These are phyloP conservation scores for Trachythela sp. DNA, from an alignment of 64 coral and sea anemone genomes.

Conservation along the genomic window DNA sequence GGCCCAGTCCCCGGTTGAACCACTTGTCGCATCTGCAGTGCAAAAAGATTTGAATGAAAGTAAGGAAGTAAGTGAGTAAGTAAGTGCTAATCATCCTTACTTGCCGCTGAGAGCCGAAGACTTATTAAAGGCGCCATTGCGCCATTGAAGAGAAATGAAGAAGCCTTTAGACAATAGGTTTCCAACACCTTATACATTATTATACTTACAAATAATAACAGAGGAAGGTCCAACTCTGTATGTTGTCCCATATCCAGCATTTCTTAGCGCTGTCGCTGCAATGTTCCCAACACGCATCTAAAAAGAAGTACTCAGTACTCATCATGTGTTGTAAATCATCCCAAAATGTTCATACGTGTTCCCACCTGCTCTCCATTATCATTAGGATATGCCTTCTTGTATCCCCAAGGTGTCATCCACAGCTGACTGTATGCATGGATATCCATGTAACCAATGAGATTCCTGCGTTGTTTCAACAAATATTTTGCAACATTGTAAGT, in stretches of 20 bases:
- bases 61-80: background rate
- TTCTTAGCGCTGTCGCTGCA: constrained; percentile 43
- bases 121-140: no score
- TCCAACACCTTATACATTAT: background rate
- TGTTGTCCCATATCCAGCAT: constrained; percentile 44
- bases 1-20: constrained; percentile 72
- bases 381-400: constrained; percentile 26
- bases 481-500: constrained; percentile 62
- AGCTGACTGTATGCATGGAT: constrained; percentile 84
- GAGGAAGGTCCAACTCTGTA: constrained; percentile 76
- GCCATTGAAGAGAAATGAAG: background rate
- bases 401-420: constrained; percentile 91
- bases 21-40: constrained; percentile 62
- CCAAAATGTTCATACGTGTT: background rate
- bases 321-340: background rate
- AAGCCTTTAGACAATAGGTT: background rate
- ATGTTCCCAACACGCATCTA: constrained; percentile 68
- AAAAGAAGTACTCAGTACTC: background rate
- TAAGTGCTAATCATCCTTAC: no score
- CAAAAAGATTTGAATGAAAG: background rate
- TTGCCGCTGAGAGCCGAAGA: no score
- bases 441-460: constrained; percentile 79
- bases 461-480: constrained; percentile 51
- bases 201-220: constrained; percentile 82
- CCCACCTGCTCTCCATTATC: constrained; percentile 56